Evolutionary conservation across 1,140 invertebrate species (phyloP), one percentile per base, ranked within the genome.

Genomic region (Charaxes varanes): DNA sequence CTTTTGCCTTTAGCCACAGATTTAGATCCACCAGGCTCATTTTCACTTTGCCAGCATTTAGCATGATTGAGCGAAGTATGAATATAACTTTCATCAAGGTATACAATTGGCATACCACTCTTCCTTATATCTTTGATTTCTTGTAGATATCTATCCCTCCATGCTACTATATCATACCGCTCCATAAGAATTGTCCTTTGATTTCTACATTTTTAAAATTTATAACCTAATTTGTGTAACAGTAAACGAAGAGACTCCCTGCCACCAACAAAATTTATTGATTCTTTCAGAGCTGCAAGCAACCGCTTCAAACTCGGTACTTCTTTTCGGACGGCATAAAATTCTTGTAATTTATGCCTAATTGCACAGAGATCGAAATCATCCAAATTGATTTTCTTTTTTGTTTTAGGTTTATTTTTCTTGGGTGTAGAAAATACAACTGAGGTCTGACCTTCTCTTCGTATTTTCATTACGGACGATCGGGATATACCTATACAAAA

Each of bases 401-500:
- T 18, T 18, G 3, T 6, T 6, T 6, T 18, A 4, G 3, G 3
- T 6, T 6, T 18, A 3, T 6, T 18, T 18, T 18, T 18, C 3
- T 6, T 6, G 17, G 17, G 17, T 18, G 17, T 18, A 4, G 17
- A 18, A 6, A 18, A 18, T 36, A 1, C 90, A 88, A n/a, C n/a
- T n/a, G n/a, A n/a, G n/a, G n/a, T n/a, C n/a, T n/a, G n/a, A n/a
- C n/a, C n/a, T n/a, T n/a, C n/a, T n/a, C n/a, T n/a, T n/a, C n/a
- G n/a, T n/a, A n/a, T n/a, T n/a, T n/a, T n/a, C n/a, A n/a, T n/a
- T n/a, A n/a, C n/a, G n/a, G n/a, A n/a, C n/a, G n/a, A n/a, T n/a
- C n/a, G n/a, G n/a, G n/a, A n/a, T n/a, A n/a, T n/a, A n/a, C n/a
- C n/a, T n/a, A n/a, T n/a, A n/a, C n/a, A n/a, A n/a, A n/a, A n/a